phyloP scores from a whole-genome alignment of 2,113 vertebrate species.

The Rhabdomys dilectus region DNA sequence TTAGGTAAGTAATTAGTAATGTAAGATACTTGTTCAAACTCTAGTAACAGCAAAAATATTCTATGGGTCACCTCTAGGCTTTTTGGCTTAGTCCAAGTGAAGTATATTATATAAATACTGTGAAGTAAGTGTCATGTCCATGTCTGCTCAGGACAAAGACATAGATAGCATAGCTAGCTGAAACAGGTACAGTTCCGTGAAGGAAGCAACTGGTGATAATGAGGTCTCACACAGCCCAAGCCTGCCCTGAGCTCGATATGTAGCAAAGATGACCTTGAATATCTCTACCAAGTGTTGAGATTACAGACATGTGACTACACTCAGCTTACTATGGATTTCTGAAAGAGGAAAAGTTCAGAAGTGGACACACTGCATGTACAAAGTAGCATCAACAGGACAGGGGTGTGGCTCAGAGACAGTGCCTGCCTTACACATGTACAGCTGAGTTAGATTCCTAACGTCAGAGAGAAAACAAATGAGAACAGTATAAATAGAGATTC shows the following conservation, averaged over 20 bases:
- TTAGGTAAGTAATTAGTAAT: background rate
- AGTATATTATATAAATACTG: background rate
- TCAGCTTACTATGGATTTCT: background rate
- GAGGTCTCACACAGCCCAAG: background rate
- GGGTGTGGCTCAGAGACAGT: background rate
- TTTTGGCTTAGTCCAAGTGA: background rate
- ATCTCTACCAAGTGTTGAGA: background rate
- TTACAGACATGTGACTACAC: background rate
- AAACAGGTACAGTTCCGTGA: background rate
- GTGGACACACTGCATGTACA: background rate
- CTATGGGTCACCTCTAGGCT: background rate
- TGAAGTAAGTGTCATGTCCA: background rate
- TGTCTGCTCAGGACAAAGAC: background rate
- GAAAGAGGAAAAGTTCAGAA: background rate
- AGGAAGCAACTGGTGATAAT: slow-evolving; percentile 2
- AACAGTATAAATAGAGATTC: background rate
- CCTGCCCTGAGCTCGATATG: background rate
- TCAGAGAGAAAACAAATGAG: background rate
- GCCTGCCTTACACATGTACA: too few species aligned
- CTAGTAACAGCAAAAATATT: background rate
- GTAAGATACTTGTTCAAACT: background rate
- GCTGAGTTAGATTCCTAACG: background rate
- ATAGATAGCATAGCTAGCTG: background rate
- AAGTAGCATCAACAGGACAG: background rate
- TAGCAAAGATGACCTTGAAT: background rate